Percentiles rank a stretch among this genome's conserved stretches.
Evolutionary conservation across 2,797 vertebrate species (phyloP).

Genomic region (Tapera naevia): DNA sequence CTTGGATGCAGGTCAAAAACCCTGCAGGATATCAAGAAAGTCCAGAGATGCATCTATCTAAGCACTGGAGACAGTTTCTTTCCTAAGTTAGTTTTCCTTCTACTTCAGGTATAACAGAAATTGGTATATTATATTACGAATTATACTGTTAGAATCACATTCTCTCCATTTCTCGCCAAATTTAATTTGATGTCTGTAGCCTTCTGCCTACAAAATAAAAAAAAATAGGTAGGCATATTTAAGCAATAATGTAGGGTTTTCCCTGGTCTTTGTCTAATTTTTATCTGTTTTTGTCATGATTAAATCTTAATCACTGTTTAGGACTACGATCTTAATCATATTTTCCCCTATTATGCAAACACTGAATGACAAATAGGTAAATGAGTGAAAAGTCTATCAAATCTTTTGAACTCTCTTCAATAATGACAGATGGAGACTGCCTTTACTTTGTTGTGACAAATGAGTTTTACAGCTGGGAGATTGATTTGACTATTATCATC

Average conservation of each 20-base stretch:
- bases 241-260: not conserved
- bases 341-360: not conserved
- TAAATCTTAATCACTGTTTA: not conserved
- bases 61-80: not conserved
- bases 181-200: not conserved
- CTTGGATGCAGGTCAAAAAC: not conserved
- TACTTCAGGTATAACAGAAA: not conserved
- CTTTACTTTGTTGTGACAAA: not conserved
- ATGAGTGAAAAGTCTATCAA: not conserved
- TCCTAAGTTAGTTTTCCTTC: not conserved
- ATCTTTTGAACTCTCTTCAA: not conserved
- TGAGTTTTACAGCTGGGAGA: not conserved
- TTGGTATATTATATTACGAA: too few relatives aligned
- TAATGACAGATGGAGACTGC: not conserved
- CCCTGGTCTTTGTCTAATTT: not conserved
- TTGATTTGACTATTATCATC: not conserved
- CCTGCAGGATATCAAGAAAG: not conserved
- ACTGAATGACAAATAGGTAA: not conserved
- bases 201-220: not conserved
- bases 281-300: not conserved
- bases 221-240: not conserved
- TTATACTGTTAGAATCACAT: not conserved
- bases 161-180: not conserved
- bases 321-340: not conserved
- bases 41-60: not conserved